Evolutionary conservation across 2,888 invertebrate genomes (phyloP).

Genomic region (Phortica magna): DNA sequence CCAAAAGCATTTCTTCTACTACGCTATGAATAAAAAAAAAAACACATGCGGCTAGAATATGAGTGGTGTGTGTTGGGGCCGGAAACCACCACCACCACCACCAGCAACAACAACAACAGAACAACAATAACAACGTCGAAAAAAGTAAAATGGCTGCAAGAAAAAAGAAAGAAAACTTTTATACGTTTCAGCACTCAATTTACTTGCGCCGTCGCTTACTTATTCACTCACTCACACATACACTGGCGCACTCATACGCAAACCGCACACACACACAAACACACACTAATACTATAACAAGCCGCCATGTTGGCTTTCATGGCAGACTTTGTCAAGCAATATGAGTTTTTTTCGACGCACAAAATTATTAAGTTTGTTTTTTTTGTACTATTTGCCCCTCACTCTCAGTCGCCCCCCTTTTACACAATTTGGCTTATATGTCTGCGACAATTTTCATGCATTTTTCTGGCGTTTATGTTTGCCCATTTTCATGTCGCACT

Average conservation of each 20-base stretch:
- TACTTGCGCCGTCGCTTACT: slow-evolving; percentile 46
- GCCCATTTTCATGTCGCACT: not conserved
- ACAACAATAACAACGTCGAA: slow-evolving; percentile 9
- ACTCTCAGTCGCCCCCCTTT: not conserved
- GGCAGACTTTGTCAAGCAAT: not conserved
- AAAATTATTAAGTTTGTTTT: not conserved
- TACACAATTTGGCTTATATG: not conserved
- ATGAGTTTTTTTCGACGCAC: not conserved
- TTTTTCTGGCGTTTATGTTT: slow-evolving; percentile 55
- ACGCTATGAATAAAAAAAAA: too few relatives aligned
- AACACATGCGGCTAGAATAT: slow-evolving; percentile 66
- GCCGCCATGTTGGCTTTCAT: slow-evolving; percentile 14
- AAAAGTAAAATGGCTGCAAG: slow-evolving; percentile 71
- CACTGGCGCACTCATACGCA: slow-evolving; percentile 9
- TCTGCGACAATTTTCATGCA: slow-evolving; percentile 4
- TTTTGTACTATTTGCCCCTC: not conserved
- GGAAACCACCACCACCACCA: not conserved
- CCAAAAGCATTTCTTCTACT: too few relatives aligned
- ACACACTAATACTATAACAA: slow-evolving; percentile 21
- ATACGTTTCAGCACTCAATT: slow-evolving; percentile 71
- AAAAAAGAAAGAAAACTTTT: slow-evolving; percentile 57
- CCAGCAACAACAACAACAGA: slow-evolving; percentile 16
- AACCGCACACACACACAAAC: slow-evolving; percentile 8
- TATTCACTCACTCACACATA: slow-evolving; percentile 46
- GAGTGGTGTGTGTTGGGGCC: slow-evolving; percentile 55